Conservation (phyloP, 1,140 invertebrate species). For the Ladona fulva region DNA sequence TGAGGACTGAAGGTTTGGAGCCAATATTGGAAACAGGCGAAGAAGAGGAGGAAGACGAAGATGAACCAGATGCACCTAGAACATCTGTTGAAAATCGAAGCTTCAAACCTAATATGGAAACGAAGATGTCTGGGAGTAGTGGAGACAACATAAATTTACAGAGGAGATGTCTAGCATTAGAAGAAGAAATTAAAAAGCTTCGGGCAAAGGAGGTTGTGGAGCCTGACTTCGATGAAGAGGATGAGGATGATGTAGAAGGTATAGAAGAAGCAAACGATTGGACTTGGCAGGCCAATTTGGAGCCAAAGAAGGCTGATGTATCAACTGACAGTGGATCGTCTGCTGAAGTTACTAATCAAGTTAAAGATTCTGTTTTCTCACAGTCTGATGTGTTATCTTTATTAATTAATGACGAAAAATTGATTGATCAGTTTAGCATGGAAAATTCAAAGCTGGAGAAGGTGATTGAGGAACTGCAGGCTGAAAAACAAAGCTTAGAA, state of each 20-base stretch:
- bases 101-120: background rate
- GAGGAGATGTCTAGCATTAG: background rate
- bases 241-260: background rate
- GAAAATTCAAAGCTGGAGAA: conserved; percentile 21
- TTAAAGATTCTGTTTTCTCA: too few species aligned
- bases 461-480: conserved; percentile 29
- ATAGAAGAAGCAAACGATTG: background rate
- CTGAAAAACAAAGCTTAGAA: conserved; percentile 31
- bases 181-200: background rate
- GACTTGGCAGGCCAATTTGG: background rate
- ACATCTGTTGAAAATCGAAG: background rate
- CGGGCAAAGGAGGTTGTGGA: too few species aligned
- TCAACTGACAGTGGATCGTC: too few species aligned
- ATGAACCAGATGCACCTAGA: conserved; percentile 13
- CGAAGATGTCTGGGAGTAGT: background rate
- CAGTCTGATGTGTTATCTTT: too few species aligned
- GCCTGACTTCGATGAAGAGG: background rate
- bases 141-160: background rate
- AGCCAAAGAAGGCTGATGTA: background rate
- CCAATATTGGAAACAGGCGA: conserved; percentile 11
- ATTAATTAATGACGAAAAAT: too few species aligned
- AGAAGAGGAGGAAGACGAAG: conserved; percentile 27
- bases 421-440: background rate
- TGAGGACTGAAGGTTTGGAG: conserved; percentile 12
- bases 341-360: too few species aligned